Conservation (phyloP, 1,140 invertebrate species). For the Anastrepha ludens region DNA sequence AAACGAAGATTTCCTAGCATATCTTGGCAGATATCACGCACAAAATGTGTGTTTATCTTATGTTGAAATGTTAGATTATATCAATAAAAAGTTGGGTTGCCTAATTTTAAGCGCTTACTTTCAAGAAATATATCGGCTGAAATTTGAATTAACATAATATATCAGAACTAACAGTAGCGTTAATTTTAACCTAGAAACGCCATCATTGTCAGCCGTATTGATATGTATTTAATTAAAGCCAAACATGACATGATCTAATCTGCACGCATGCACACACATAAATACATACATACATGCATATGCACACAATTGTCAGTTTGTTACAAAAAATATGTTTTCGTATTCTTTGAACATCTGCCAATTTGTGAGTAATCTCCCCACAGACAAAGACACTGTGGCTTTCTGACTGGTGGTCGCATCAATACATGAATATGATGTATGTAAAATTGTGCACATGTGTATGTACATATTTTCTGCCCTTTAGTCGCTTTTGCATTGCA, state of each 20-base stretch:
- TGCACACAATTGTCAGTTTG: neutral
- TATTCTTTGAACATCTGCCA: slow-evolving; percentile 43
- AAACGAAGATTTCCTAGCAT: too few species aligned
- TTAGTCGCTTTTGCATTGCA: neutral
- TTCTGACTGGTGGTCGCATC: neutral
- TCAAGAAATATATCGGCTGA: too few species aligned
- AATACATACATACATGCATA: neutral
- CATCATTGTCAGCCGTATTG: neutral
- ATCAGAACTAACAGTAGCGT: too few species aligned
- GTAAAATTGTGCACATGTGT: neutral
- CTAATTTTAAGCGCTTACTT: too few species aligned
- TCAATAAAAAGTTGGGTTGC: too few species aligned
- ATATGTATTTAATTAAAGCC: slow-evolving; percentile 36
- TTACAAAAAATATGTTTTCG: slow-evolving; percentile 31
- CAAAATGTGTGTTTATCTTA: too few species aligned
- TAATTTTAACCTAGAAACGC: neutral
- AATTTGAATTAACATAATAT: too few species aligned
- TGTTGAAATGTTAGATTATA: too few species aligned
- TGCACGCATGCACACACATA: neutral
- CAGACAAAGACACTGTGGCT: neutral
- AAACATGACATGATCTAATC: slow-evolving; percentile 38
- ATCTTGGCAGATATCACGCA: too few species aligned
- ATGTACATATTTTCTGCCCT: neutral
- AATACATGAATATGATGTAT: neutral
- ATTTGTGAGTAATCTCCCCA: slow-evolving; percentile 45